Evolutionary conservation across 2,888 invertebrate genomes (phyloP).

Genomic region (Tillus elongatus): DNA sequence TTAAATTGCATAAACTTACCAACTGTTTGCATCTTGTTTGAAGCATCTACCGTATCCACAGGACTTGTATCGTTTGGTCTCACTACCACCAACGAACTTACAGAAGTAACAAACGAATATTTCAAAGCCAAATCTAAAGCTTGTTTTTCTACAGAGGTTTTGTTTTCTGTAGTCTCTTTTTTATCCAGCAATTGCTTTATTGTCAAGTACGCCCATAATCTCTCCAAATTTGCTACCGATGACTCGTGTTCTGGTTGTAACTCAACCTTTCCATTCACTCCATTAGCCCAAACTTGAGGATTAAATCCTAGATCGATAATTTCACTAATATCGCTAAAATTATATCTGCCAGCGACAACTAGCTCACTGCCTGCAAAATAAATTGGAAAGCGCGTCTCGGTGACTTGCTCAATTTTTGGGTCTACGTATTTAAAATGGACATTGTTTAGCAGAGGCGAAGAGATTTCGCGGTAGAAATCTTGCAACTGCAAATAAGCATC

Average conservation of each 20-base stretch:
- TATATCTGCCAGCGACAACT: conserved; percentile 51
- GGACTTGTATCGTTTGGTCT: conserved; percentile 47
- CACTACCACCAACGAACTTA: too few species aligned
- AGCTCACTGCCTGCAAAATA: conserved; percentile 52
- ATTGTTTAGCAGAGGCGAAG: conserved; percentile 54
- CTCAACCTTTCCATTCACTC: too few species aligned
- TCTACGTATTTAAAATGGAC: conserved; percentile 52
- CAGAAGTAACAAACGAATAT: conserved; percentile 50
- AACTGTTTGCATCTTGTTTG: too few species aligned
- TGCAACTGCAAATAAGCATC: conserved; percentile 55
- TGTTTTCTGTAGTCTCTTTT: conserved; percentile 25
- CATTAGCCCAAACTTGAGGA: too few species aligned
- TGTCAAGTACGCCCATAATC: conserved; percentile 54
- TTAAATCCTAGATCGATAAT: too few species aligned
- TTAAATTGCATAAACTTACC: too few species aligned
- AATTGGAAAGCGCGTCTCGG: conserved; percentile 47
- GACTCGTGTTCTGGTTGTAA: too few species aligned
- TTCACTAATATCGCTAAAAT: too few species aligned
- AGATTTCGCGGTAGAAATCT: conserved; percentile 55
- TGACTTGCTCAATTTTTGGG: conserved; percentile 42
- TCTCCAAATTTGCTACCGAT: conserved; percentile 24
- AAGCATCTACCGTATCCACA: too few species aligned
- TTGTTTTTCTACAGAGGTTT: conserved; percentile 31
- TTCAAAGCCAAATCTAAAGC: conserved; percentile 48
- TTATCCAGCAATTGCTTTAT: conserved; percentile 52